Conservation (phyloP, 53 echinoderm and acorn worm species). For the Zoroaster sp. region DNA sequence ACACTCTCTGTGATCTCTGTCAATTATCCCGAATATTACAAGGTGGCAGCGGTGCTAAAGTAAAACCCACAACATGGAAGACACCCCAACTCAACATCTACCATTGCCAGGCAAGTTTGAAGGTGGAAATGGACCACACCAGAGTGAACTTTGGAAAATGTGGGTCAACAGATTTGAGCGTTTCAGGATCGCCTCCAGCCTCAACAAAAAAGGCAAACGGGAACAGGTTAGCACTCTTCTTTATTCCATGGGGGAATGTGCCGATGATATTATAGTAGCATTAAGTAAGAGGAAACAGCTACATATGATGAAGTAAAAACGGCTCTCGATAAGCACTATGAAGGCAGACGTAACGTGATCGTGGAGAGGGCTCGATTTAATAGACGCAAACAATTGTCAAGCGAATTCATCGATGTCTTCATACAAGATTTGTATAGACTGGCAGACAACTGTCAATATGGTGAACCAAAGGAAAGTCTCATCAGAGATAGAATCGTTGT, state of each 20-base stretch:
- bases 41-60: conserved; percentile 32
- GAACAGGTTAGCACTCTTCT: conserved; percentile 56
- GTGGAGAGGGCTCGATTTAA: conserved; percentile 62
- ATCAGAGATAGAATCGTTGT: conserved; percentile 62
- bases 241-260: conserved; percentile 66
- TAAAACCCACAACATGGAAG: not conserved
- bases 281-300: conserved; percentile 16
- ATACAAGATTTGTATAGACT: conserved; percentile 66
- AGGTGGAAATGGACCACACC: conserved; percentile 7
- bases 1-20: too few species aligned
- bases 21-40: conserved; percentile 8
- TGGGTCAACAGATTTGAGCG: conserved; percentile 59
- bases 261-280: conserved; percentile 60
- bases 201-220: conserved; percentile 5
- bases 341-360: conserved; percentile 47
- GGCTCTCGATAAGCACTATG: conserved; percentile 3
- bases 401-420: conserved; percentile 64
- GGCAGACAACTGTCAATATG: conserved; percentile 64
- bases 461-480: conserved; percentile 52
- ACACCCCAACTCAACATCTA: not conserved
- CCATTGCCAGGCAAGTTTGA: conserved; percentile 14
- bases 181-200: conserved; percentile 50
- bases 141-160: conserved; percentile 49
- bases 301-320: not conserved
- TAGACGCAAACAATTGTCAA: conserved; percentile 51